Base-by-base conservation (phyloP, 2,797 vertebrate species). In the Nyctibius grandis region DNA sequence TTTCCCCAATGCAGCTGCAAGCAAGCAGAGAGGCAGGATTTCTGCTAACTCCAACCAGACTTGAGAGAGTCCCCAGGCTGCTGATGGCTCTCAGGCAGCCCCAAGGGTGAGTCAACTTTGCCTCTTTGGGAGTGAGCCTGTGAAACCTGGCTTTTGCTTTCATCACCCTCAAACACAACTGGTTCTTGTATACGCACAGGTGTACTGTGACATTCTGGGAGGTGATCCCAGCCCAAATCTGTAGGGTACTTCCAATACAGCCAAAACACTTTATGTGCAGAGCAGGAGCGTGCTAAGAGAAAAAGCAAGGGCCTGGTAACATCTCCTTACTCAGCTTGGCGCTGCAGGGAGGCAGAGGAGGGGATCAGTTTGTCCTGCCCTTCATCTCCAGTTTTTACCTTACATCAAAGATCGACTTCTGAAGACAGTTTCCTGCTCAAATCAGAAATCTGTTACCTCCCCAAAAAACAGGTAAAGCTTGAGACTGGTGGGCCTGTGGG, bases 151-250 rank as follows among this genome's bases (percentile, higher is more conserved):
- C 9, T 33, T 31, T 48, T 76, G 40, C 40, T 63, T 68, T 60
- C 80, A 33, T 16, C 8, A 2, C 29, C 16, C 20, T 53, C 31
- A 48, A 56, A 44, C 21, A 45, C 51, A 44, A 34, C 5, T 7
- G 38, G 16, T 9, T 54, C 5, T 12, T 54, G 17, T 21, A 11
- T 4, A 20, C 42, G 14, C 60, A 65, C 0, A 1, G 21, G 11
- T 9, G n/a, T 40, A 9, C 31, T 21, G 25, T 23, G 44, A 61
- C 9, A 13, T 59, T 85, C 5, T 38, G 28, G 54, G 53, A 82
- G 6, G 18, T 6, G n/a, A 60, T 5, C 29, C 23, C 67, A 72
- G 40, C 63, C 64, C 53, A n/a, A 22, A 19, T 9, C 40, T 60
- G 18, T 44, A 11, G 48, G 31, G 38, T 59, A 33, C 23, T 50